phyloP scores from a whole-genome alignment of 2,113 vertebrate species.

The Heterotis niloticus region DNA sequence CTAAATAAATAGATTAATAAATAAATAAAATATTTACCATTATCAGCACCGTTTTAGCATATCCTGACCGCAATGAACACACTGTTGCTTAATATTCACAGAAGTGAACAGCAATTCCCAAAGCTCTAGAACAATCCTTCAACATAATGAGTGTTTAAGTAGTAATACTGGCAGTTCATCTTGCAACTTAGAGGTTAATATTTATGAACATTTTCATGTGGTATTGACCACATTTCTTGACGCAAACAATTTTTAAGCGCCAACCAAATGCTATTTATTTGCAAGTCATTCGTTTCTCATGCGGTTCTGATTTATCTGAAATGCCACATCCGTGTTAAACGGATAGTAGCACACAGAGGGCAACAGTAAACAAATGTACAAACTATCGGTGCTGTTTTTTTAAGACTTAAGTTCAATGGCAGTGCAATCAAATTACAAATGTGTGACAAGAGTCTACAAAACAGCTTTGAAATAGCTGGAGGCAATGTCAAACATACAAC shows the following conservation, averaged over 20 bases:
- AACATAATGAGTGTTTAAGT: slow-evolving; percentile 5
- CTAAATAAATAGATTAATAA: not conserved
- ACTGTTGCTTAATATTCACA: not conserved
- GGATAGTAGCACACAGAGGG: not conserved
- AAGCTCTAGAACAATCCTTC: not conserved
- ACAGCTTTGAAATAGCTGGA: not conserved
- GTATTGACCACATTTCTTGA: slow-evolving; percentile 1
- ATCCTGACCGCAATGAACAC: not conserved
- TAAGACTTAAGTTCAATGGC: slow-evolving; percentile 6
- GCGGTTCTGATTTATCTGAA: not conserved
- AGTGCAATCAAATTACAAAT: slow-evolving; percentile 2
- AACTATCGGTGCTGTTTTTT: slow-evolving; percentile 8
- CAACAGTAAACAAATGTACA: not conserved
- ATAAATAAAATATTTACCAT: not conserved
- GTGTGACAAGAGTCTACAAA: not conserved
- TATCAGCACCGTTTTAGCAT: not conserved
- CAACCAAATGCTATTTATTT: slow-evolving; percentile 8
- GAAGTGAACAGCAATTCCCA: not conserved
- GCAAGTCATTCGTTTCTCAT: slow-evolving; percentile 5
- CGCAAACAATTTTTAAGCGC: not conserved
- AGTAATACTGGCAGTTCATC: slow-evolving; percentile 9
- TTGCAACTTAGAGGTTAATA: slow-evolving; percentile 5
- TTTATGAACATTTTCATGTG: slow-evolving; percentile 14
- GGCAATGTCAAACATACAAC: not conserved
- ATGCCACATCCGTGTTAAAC: not conserved